Conservation (phyloP, 2,797 vertebrate genomes). For the Natrix natrix region DNA sequence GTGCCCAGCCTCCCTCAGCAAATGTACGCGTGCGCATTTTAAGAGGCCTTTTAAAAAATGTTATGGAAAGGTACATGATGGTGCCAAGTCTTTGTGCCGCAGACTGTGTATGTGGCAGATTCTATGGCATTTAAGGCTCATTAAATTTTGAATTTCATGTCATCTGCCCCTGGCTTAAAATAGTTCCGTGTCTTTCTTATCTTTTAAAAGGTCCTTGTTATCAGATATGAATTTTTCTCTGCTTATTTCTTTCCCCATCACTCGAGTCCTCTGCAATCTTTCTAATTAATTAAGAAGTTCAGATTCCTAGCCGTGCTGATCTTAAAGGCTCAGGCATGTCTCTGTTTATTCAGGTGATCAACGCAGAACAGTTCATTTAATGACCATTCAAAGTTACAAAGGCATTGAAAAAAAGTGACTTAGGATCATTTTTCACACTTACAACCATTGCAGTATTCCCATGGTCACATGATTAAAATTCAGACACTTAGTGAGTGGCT, state of each 20-base stretch:
- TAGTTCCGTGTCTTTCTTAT: constrained; percentile 57
- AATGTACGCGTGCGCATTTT: constrained; percentile 45
- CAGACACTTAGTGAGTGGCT: neutral
- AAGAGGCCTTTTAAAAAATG: constrained; percentile 46
- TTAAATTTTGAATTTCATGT: constrained; percentile 72
- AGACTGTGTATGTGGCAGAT: constrained; percentile 50
- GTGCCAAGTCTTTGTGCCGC: constrained; percentile 41
- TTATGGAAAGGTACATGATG: constrained; percentile 48
- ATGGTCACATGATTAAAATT: neutral
- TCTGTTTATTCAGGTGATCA: neutral
- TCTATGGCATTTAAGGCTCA: constrained; percentile 76
- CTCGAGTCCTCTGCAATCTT: neutral
- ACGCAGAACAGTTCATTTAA: neutral
- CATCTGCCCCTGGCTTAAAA: constrained; percentile 70
- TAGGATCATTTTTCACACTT: neutral
- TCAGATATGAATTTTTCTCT: neutral
- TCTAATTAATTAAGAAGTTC: constrained; percentile 22
- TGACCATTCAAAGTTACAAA: neutral
- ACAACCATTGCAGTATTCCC: fast-evolving
- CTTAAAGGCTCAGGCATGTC: neutral
- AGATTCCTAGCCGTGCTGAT: neutral
- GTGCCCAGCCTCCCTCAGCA: constrained; percentile 16
- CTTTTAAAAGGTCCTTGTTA: constrained; percentile 47
- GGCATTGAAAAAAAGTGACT: neutral
- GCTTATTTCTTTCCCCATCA: neutral